Evolutionary conservation across 2,113 vertebrate genomes (phyloP), one percentile per base, ranked within the genome.

Genomic region (Lates calcarifer): DNA sequence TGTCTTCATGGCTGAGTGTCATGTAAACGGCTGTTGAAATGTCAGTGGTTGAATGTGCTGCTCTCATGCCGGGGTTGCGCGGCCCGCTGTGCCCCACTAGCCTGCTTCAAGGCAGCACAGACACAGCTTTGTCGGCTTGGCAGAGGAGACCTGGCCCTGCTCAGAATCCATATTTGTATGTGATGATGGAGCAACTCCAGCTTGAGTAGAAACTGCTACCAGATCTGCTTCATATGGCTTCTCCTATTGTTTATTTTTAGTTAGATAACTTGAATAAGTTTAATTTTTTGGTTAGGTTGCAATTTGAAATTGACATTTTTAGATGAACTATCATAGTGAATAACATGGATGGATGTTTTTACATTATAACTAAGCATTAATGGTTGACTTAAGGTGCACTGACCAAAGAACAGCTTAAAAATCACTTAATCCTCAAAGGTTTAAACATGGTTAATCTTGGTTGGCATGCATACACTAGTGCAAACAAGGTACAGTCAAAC

Each of bases 161-260:
- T 85, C 41, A 18, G 51, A 75, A 60, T 85, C 82, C 82, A 88
- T 92, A 90, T 93, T 91, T 87, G 83, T 33, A 90, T 61, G 89
- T 90, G 90, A 84, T 81, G 88, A 93, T 85, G 81, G 88, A 93
- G 74, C 53, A 78, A 81, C 76, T 83, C 57, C 56, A 43, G 57
- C 70, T 82, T 66, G 58, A 77, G 79, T 47, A 74, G 67, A 70
- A 72, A 51, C 75, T 58, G 63, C 33, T 26, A 39, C 43, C 53
- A 41, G 26, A 61, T 49, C 55, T 63, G 76, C 20, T 57, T 67
- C 41, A 71, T 41, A 37, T 55, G 28, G 55, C 57, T 43, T 47
- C 26, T 60, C 37, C 28, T 72, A 15, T 60, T 60, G 35, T 69
- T 56, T 51, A 7, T 35, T 39, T 39, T 70, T 2, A 47, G 20